phyloP scores from a whole-genome alignment of 1,140 invertebrate species.

The Cylas formicarius region DNA sequence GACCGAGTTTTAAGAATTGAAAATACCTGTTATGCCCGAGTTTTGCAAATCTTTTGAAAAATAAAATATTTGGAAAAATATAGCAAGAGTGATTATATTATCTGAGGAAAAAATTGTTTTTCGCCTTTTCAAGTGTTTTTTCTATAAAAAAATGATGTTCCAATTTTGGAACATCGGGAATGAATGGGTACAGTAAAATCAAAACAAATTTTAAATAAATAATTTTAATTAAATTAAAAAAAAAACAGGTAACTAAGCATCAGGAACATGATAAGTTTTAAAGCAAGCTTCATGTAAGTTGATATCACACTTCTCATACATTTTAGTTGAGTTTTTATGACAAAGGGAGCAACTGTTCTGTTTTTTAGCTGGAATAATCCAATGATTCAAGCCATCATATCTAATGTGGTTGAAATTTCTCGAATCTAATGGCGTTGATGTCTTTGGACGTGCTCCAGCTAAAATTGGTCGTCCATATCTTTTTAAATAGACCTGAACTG shows the following conservation, averaged over 20 bases:
- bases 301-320: slow-evolving; percentile 4
- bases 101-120: no score
- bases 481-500: slow-evolving; percentile 8
- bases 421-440: slow-evolving; percentile 6
- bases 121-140: no score
- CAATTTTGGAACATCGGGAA: no score
- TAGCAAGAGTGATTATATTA: no score
- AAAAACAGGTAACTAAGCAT: not conserved
- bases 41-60: no score
- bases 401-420: slow-evolving; percentile 5
- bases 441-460: slow-evolving; percentile 6
- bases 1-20: no score
- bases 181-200: slow-evolving; percentile 4
- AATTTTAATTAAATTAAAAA: no score
- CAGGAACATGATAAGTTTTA: slow-evolving; percentile 7
- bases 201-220: slow-evolving; percentile 3
- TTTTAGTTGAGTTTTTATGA: slow-evolving; percentile 10
- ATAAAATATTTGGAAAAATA: no score
- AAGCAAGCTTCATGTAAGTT: slow-evolving; percentile 8
- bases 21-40: no score
- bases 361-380: slow-evolving; percentile 13
- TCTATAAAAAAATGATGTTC: no score
- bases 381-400: slow-evolving; percentile 9
- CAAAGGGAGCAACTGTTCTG: slow-evolving; percentile 13
- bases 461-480: slow-evolving; percentile 9